phyloP scores from a whole-genome alignment of 2,113 vertebrate genomes.

The Thalassarche chlororhynchos region DNA sequence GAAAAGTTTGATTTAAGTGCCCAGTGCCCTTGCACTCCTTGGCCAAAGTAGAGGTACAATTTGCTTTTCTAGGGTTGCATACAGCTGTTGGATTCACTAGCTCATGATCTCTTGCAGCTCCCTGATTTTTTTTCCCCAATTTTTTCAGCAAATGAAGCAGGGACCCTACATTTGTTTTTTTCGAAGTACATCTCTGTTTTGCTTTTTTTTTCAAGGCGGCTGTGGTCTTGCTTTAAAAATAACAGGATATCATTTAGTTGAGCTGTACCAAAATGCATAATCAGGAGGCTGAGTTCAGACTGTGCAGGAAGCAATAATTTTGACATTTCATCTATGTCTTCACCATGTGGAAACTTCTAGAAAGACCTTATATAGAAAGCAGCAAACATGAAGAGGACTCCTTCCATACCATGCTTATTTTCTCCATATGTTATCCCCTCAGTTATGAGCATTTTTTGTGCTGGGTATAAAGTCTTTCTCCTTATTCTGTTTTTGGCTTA shows the following conservation, averaged over 20 bases:
- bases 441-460: not conserved
- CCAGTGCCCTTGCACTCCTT: not conserved
- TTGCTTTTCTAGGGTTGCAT: not conserved
- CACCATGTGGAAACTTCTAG: not conserved
- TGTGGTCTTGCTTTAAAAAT: not conserved
- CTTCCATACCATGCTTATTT: not conserved
- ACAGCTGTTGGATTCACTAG: not conserved
- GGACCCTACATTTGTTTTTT: not conserved
- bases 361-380: not conserved
- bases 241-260: not conserved
- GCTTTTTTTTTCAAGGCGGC: not conserved
- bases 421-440: not conserved
- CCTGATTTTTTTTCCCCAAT: accelerated
- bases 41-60: not conserved
- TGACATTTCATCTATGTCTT: not conserved
- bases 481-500: not conserved
- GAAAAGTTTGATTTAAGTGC: not conserved
- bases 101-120: not conserved
- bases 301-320: not conserved
- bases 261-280: not conserved
- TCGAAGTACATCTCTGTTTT: not conserved
- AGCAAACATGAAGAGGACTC: not conserved
- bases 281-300: not conserved
- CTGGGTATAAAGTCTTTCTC: not conserved
- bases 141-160: not conserved